Evolutionary conservation across 2,797 vertebrate genomes (phyloP).

Genomic region (Chelmon rostratus): DNA sequence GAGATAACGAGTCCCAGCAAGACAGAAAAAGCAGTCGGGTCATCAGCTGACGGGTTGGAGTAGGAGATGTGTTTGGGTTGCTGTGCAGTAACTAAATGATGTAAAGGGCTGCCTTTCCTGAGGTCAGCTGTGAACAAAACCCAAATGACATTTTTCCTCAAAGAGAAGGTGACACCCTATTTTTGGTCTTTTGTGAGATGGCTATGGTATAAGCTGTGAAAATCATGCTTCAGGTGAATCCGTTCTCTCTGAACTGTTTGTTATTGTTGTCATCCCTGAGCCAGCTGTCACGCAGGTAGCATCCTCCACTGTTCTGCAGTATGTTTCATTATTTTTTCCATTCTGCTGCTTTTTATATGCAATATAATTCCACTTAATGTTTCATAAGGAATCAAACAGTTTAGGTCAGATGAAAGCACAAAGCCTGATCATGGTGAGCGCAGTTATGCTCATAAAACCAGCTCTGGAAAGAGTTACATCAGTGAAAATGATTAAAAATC

Average conservation of each 20-base stretch:
- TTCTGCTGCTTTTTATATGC: constrained; percentile 50
- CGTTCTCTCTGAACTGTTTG: constrained; percentile 21
- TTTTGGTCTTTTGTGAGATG: constrained; percentile 59
- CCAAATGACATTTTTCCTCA: constrained; percentile 22
- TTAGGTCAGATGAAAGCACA: constrained; percentile 50
- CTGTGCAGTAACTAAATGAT: constrained; percentile 10
- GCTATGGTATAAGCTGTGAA: constrained; percentile 46
- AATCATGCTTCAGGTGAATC: constrained; percentile 40
- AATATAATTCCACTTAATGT: constrained; percentile 34
- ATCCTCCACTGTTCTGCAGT: constrained; percentile 25
- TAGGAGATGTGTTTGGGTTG: constrained; percentile 22
- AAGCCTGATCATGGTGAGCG: constrained; percentile 23
- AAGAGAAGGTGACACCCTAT: constrained; percentile 34
- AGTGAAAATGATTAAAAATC: constrained; percentile 12
- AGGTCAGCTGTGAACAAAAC: constrained; percentile 23
- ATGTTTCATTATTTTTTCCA: constrained; percentile 19
- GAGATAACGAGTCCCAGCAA: constrained; percentile 16
- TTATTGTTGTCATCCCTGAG: constrained; percentile 40
- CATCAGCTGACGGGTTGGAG: constrained; percentile 16
- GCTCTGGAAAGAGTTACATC: neutral
- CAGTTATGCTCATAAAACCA: constrained; percentile 23
- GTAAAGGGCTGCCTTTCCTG: constrained; percentile 23
- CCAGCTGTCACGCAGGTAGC: constrained; percentile 13
- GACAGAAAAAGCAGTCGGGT: constrained; percentile 16
- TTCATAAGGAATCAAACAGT: constrained; percentile 20